A percentile compares a stretch with the other conserved stretches of the same genome.
These are phyloP conservation scores for Lutraria lutraria DNA, from an alignment of 2,888 invertebrate genomes.

Conservation along the genomic window DNA sequence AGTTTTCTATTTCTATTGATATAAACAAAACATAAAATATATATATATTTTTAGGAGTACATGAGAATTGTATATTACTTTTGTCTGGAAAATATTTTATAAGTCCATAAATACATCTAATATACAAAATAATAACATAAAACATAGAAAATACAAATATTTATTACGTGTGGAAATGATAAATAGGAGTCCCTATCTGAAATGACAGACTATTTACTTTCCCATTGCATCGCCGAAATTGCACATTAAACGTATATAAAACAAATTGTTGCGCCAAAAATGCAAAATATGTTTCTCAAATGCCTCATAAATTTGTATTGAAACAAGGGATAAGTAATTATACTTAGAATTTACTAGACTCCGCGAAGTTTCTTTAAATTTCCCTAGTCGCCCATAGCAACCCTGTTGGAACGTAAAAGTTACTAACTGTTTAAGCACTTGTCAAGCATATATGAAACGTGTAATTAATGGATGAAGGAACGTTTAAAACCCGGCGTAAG, in stretches of 20 bases:
- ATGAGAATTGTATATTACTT: background rate
- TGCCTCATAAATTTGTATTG: background rate
- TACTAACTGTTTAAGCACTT: background rate
- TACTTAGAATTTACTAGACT: background rate
- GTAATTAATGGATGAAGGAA: background rate
- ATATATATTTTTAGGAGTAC: background rate
- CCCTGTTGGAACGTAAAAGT: background rate
- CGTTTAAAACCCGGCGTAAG: background rate
- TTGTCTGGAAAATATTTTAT: conserved; percentile 6
- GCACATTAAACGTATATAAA: background rate
- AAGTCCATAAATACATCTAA: conserved; percentile 2
- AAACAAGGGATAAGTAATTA: background rate
- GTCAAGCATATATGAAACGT: background rate
- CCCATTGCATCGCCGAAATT: background rate
- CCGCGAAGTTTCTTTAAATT: background rate
- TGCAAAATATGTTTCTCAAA: conserved; percentile 4
- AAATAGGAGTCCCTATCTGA: background rate
- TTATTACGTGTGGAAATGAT: background rate
- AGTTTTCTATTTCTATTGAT: background rate
- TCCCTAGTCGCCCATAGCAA: background rate
- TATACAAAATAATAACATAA: background rate
- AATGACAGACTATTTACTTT: background rate
- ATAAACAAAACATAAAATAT: background rate
- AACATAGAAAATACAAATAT: conserved; percentile 6
- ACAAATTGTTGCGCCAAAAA: conserved; percentile 26